These are phyloP conservation scores for Catostylus mosaicus DNA, from an alignment of 30 jellyfish, hydroid and myxozoan genomes.

Conservation along the genomic window DNA sequence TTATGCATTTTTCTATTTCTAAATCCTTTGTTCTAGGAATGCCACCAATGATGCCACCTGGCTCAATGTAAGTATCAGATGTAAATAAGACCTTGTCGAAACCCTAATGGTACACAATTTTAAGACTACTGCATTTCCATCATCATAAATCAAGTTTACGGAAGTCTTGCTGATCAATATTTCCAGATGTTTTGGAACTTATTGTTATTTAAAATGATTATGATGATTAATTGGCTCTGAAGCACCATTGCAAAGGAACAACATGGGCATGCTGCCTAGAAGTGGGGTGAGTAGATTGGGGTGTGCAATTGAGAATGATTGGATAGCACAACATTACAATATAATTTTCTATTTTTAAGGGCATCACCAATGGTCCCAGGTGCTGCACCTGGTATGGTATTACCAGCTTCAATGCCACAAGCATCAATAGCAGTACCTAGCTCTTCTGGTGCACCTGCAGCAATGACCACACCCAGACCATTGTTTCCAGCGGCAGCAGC, in stretches of 20 bases:
- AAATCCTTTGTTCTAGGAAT: conserved; percentile 67
- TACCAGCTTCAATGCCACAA: conserved; percentile 39
- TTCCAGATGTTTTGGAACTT: too few species aligned
- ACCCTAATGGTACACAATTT: neutral
- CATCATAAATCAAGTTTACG: too few species aligned
- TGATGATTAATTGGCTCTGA: too few species aligned
- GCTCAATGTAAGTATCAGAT: conserved; percentile 44
- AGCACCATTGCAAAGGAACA: too few species aligned
- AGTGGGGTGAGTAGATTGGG: too few species aligned
- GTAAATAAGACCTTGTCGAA: neutral
- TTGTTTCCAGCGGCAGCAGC: conserved; percentile 97
- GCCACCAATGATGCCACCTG: conserved; percentile 92
- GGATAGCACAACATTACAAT: too few species aligned
- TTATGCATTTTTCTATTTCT: neutral
- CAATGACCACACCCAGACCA: conserved; percentile 75
- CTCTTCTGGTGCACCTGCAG: conserved; percentile 51
- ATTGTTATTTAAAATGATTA: too few species aligned
- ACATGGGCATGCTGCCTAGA: too few species aligned
- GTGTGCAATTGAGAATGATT: too few species aligned
- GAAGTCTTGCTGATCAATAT: too few species aligned
- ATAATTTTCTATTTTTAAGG: neutral
- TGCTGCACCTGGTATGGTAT: conserved; percentile 27
- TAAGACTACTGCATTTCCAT: too few species aligned
- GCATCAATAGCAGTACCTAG: conserved; percentile 34
- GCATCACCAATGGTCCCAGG: conserved; percentile 67